These are phyloP conservation scores for Bovichtus diacanthus DNA, from an alignment of 2,797 vertebrate species.

Conservation along the genomic window DNA sequence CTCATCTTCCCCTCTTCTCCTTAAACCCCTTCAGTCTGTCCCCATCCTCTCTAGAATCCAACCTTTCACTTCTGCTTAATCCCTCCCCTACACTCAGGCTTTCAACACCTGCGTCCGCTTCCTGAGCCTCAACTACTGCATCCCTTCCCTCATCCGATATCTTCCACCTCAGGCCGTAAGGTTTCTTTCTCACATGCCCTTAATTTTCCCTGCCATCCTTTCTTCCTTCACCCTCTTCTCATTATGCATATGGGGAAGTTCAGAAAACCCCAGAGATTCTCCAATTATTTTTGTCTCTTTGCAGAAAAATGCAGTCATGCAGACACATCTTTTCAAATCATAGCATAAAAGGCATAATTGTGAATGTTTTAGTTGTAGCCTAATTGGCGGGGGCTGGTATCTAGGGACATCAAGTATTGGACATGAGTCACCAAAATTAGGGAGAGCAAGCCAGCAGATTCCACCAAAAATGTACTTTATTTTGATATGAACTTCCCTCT, in stretches of 20 bases:
- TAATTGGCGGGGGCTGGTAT: neutral
- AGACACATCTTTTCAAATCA: neutral
- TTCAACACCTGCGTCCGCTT: conserved; percentile 6
- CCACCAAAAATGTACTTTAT: neutral
- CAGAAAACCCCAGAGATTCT: neutral
- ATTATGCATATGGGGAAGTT: conserved; percentile 20
- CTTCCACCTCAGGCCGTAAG: neutral
- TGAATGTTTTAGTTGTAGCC: neutral
- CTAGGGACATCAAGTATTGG: neutral
- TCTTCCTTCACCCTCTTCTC: neutral
- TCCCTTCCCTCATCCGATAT: conserved; percentile 17
- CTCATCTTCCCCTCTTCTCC: neutral
- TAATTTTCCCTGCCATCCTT: conserved; percentile 12
- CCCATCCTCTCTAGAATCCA: neutral
- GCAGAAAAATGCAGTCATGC: neutral
- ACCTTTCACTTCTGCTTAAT: neutral
- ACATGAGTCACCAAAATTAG: neutral
- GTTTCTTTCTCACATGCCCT: conserved; percentile 11
- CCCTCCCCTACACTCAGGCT: neutral
- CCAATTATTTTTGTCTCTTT: neutral
- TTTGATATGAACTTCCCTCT: neutral
- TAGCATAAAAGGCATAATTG: neutral
- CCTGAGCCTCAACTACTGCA: conserved; percentile 3
- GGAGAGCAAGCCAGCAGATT: neutral
- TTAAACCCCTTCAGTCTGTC: neutral